Percentiles rank a stretch among this genome's conserved stretches.
Conservation (phyloP, 1,140 invertebrate species). For the Whitmania pigra region DNA sequence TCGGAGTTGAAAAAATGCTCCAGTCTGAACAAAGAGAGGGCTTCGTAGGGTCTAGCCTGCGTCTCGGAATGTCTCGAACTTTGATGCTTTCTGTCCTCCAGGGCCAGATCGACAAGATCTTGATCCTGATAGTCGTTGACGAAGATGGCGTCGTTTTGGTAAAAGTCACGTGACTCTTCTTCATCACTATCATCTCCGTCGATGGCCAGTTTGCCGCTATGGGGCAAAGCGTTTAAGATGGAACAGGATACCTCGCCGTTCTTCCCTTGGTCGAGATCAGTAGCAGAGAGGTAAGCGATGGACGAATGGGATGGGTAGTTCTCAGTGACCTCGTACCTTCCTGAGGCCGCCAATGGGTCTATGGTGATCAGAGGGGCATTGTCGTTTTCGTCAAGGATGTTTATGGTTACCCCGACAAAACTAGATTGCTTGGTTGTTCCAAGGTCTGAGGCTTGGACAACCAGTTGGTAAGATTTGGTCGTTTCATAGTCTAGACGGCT, state of each 20-base stretch:
- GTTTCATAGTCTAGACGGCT: conserved; percentile 18
- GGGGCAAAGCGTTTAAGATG: too few relatives aligned
- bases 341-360: not conserved
- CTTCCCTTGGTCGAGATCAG: conserved; percentile 17
- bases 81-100: not conserved
- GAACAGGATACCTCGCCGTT: conserved; percentile 17
- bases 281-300: conserved; percentile 16
- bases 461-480: conserved; percentile 11
- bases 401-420: conserved; percentile 39
- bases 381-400: conserved; percentile 44
- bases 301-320: conserved; percentile 17
- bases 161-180: not conserved
- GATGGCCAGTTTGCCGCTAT: too few relatives aligned
- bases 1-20: not conserved
- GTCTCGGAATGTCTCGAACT: conserved; percentile 11
- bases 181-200: not conserved
- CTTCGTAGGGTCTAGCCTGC: not conserved
- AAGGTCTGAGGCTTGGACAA: conserved; percentile 14
- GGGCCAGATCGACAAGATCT: too few relatives aligned
- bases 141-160: not conserved
- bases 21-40: conserved; percentile 14
- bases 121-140: not conserved
- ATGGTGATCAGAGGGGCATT: conserved; percentile 30
- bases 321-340: conserved; percentile 11
- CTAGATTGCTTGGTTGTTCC: conserved; percentile 11